Base-by-base conservation (phyloP, 2,797 vertebrate genomes). In the Acrossocheilus wenchowensis region DNA sequence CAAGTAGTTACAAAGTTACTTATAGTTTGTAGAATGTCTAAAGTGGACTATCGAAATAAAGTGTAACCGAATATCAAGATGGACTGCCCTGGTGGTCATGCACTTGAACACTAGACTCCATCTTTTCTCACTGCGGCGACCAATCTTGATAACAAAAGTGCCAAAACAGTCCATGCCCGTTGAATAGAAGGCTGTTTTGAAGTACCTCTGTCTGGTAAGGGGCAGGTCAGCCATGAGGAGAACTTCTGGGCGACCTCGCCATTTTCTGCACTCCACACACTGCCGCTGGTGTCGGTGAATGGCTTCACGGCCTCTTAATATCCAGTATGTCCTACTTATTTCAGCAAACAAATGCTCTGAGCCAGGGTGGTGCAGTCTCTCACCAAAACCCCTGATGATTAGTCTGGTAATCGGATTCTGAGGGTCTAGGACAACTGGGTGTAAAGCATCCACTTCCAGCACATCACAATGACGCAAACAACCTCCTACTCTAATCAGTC, bases 171-270 rank as follows among this genome's bases (percentile, higher is more conserved):
- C 64, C 30, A 57, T 41, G 6, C 83, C 74, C 0, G 73, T 78
- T 0, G 74, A 84, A 2, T 69, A 69, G 6, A 85, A 78, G 6
- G 36, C 17, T 34, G 54, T 48, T 1, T 5, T 1, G 19, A 72
- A 81, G 30, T 74, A 78, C 21, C 84, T 39, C 11, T 74, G 50
- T 17, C 78, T n/a, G 2, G 78, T 14, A 3, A 50, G 39, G 5
- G 71, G 85, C 15, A 82, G 26, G 66, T 87, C 72, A 0, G 79
- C 23, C 41, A 45, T n/a, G 5, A 48, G 30, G 14, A 30, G 64
- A 7, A 17, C 15, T 34, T 68, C 64, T 34, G 85, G 85, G 0
- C 4, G 15, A 8, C 36, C 60, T 66, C 34, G 54, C 62, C 86
- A 83, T 23, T 34, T 87, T 2, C 12, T 26, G 11, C 80, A 71